A percentile compares a stretch with the other conserved stretches of the same genome.
phyloP scores from a whole-genome alignment of 2,888 invertebrate species.

The Sarcophaga variegata region DNA sequence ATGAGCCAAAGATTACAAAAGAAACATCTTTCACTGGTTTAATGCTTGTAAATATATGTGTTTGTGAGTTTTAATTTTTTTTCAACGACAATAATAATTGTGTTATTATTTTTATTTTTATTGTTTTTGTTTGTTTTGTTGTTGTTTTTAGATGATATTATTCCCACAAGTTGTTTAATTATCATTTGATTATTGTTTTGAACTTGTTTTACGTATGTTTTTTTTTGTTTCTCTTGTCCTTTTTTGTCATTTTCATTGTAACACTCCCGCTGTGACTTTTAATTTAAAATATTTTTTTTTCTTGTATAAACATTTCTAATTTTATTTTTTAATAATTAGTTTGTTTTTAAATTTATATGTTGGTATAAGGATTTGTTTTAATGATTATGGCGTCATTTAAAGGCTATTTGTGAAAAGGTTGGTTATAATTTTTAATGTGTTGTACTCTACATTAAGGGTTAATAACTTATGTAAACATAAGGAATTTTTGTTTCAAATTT shows the following conservation, averaged over 20 bases:
- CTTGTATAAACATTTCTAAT: too few species aligned
- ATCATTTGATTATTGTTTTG: slow-evolving; percentile 14
- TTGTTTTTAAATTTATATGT: too few species aligned
- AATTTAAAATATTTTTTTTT: not conserved
- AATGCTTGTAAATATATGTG: not conserved
- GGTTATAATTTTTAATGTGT: too few species aligned
- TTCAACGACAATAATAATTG: slow-evolving; percentile 18
- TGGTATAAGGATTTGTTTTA: too few species aligned
- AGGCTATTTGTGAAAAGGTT: too few species aligned
- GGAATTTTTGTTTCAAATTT: too few species aligned
- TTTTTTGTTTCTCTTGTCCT: not conserved
- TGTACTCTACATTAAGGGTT: too few species aligned
- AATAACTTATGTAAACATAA: too few species aligned
- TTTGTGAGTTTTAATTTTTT: not conserved
- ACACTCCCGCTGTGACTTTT: not conserved
- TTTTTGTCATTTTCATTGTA: not conserved
- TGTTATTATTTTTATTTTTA: not conserved
- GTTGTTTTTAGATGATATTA: slow-evolving; percentile 1
- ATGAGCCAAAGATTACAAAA: slow-evolving; percentile 13
- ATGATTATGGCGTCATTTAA: too few species aligned
- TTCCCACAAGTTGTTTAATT: slow-evolving; percentile 37
- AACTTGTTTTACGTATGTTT: not conserved
- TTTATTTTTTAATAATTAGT: too few species aligned
- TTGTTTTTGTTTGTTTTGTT: not conserved
- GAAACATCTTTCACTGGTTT: slow-evolving; percentile 31